Percentiles rank a stretch among this genome's conserved stretches.
phyloP scores from a whole-genome alignment of 2,888 invertebrate species.

The Dryobota labecula region DNA sequence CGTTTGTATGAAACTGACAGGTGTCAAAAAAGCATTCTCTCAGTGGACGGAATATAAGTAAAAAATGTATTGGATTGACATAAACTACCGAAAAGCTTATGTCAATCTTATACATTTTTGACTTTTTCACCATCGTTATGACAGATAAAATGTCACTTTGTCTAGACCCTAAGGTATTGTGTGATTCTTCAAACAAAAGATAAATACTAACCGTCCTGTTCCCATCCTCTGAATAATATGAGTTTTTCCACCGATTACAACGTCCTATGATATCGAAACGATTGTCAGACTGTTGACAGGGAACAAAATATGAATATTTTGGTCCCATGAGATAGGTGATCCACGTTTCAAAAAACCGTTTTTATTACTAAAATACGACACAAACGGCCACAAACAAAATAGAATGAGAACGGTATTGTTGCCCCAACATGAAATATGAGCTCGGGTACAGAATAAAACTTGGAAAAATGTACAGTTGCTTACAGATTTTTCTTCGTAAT shows the following conservation, averaged over 20 bases:
- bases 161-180: not conserved
- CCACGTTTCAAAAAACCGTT: constrained; percentile 19
- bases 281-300: not conserved
- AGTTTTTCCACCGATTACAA: not conserved
- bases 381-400: constrained; percentile 67
- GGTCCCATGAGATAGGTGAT: too few species aligned
- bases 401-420: constrained; percentile 69
- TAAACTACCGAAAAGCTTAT: not conserved
- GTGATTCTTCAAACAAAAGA: not conserved
- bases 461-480: constrained; percentile 68
- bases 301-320: constrained; percentile 6
- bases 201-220: not conserved
- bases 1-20: too few species aligned
- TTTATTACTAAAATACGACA: constrained; percentile 44
- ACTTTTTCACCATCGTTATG: not conserved
- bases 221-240: not conserved
- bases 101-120: not conserved
- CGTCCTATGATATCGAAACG: not conserved
- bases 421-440: constrained; percentile 74
- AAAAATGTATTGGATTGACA: not conserved
- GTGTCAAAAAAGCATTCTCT: too few species aligned
- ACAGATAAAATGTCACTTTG: not conserved
- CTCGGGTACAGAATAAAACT: constrained; percentile 69
- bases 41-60: too few species aligned
- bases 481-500: constrained; percentile 65